phyloP scores from a whole-genome alignment of 2,888 invertebrate genomes.

The Campoletis raptor region DNA sequence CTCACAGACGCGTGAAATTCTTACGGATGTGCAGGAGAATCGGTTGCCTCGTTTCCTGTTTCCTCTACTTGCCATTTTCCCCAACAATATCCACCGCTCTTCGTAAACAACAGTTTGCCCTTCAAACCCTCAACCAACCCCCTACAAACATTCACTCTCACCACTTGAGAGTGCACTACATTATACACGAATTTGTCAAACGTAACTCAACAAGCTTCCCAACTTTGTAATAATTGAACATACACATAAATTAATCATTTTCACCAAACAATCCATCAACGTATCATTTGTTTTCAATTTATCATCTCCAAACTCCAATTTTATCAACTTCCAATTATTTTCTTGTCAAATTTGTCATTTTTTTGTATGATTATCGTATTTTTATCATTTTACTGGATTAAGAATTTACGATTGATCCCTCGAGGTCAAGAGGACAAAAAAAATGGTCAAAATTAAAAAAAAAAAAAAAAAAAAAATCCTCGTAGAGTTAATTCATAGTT shows the following conservation, averaged over 20 bases:
- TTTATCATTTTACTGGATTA: too few species aligned
- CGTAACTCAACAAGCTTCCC: slow-evolving; percentile 21
- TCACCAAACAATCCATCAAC: background rate
- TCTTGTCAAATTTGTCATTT: background rate
- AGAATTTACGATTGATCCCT: too few species aligned
- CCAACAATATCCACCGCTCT: slow-evolving; percentile 44
- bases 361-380: background rate
- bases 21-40: background rate
- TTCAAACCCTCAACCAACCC: background rate
- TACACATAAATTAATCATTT: background rate
- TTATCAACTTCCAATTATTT: background rate
- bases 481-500: too few species aligned
- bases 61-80: slow-evolving; percentile 34
- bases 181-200: slow-evolving; percentile 61
- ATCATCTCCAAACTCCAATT: background rate
- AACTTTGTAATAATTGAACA: slow-evolving; percentile 44
- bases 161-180: slow-evolving; percentile 30
- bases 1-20: slow-evolving; percentile 59
- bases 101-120: background rate
- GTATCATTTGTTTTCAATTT: background rate
- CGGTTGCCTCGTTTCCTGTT: slow-evolving; percentile 19
- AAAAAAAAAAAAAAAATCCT: too few species aligned
- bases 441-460: too few species aligned
- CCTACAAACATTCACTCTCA: background rate
- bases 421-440: too few species aligned